A percentile compares a stretch with the other conserved stretches of the same genome.
These are phyloP conservation scores for Orchestia grillus DNA, from an alignment of 1,140 invertebrate species.

Conservation along the genomic window DNA sequence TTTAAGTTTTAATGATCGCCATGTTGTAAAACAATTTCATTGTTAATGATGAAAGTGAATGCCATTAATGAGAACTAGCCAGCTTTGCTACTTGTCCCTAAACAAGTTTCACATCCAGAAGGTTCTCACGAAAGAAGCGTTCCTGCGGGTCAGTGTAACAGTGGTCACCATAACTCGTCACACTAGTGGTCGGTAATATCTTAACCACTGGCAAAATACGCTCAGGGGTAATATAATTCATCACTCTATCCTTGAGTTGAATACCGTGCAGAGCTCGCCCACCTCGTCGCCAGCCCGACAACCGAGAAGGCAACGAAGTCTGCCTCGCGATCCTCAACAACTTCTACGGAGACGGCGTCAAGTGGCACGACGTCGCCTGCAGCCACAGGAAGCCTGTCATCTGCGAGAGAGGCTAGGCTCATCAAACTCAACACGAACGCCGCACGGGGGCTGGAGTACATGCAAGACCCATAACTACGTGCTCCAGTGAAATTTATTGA, in stretches of 20 bases:
- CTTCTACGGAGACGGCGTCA: slow-evolving; percentile 88
- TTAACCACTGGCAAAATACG: too few relatives aligned
- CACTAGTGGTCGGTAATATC: too few relatives aligned
- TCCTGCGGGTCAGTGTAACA: too few relatives aligned
- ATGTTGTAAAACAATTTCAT: too few relatives aligned
- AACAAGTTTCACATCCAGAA: too few relatives aligned
- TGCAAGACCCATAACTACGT: neutral
- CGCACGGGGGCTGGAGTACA: neutral
- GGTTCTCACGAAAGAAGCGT: too few relatives aligned
- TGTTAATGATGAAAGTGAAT: too few relatives aligned
- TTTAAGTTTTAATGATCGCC: too few relatives aligned
- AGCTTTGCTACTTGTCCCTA: too few relatives aligned
- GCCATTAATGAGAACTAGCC: too few relatives aligned
- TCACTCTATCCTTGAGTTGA: neutral
- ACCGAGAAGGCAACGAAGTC: slow-evolving; percentile 85
- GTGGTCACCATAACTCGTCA: too few relatives aligned
- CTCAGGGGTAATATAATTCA: too few relatives aligned
- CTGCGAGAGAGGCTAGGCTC: slow-evolving; percentile 75
- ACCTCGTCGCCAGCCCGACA: slow-evolving; percentile 81
- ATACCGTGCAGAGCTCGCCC: slow-evolving; percentile 75
- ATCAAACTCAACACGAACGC: neutral
- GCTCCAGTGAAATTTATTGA: neutral
- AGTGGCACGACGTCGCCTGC: slow-evolving; percentile 89
- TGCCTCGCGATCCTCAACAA: slow-evolving; percentile 85
- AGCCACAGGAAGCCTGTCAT: slow-evolving; percentile 87